Evolutionary conservation across 2,797 vertebrate genomes (phyloP).

Genomic region (Lithobates sylvaticus): DNA sequence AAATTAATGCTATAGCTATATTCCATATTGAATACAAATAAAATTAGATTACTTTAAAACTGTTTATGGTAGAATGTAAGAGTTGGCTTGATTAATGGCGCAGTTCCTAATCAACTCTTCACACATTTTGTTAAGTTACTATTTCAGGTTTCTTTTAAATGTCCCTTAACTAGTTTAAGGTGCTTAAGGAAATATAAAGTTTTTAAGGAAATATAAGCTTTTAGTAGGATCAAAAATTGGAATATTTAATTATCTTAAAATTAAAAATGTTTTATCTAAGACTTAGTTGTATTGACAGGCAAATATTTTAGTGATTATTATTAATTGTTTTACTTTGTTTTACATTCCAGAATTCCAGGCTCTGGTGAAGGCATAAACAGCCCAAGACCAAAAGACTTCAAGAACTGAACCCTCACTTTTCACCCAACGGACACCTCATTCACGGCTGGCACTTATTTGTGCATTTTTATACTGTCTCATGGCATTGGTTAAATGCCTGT

Average conservation of each 20-base stretch:
- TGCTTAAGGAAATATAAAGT: background rate
- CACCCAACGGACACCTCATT: constrained; percentile 67
- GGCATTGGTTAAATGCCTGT: constrained; percentile 59
- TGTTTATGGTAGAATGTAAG: too few relatives aligned
- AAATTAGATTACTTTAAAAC: too few relatives aligned
- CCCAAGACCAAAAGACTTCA: constrained; percentile 64
- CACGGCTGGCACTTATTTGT: constrained; percentile 68
- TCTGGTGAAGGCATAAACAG: constrained; percentile 69
- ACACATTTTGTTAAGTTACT: too few relatives aligned
- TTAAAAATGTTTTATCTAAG: too few relatives aligned
- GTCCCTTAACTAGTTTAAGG: background rate
- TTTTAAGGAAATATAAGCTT: background rate
- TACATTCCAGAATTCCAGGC: constrained; percentile 70
- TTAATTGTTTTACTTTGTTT: constrained; percentile 59
- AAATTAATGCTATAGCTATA: too few relatives aligned
- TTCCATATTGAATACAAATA: too few relatives aligned
- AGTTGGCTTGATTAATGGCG: too few relatives aligned
- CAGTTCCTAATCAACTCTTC: too few relatives aligned
- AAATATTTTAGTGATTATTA: background rate
- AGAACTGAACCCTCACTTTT: constrained; percentile 67
- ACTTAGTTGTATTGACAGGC: background rate
- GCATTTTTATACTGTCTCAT: constrained; percentile 69
- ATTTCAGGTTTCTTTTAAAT: background rate
- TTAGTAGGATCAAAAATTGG: background rate
- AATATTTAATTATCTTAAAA: too few relatives aligned